Evolutionary conservation across 2,888 invertebrate genomes (phyloP), one percentile per base, ranked within the genome.

Genomic region (Heliconius hortense): DNA sequence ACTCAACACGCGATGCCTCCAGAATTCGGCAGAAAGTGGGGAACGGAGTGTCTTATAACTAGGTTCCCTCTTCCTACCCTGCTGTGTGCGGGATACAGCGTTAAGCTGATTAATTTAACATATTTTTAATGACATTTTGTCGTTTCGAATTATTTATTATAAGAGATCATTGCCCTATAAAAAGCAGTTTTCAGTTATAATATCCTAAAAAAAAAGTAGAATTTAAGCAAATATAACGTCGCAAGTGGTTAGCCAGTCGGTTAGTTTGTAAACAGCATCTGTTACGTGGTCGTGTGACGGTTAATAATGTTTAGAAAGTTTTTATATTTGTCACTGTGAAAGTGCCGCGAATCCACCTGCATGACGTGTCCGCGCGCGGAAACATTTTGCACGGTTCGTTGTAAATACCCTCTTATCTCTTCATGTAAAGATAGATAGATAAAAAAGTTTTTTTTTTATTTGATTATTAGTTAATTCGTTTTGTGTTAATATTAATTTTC

Each of bases 301-400:
- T 79, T 84, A 68, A 79, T 81, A 83, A 84, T 82, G 80, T 82
- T 82, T 84, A 83, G 83, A 84, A 84, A 84, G 83, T 84, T 78
- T 31, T 79, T 78, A 82, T 82, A 83, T 83, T 83, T 81, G 83
- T 84, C 82, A 82, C 81, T 77, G 83, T 79, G 83, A 84, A 84
- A 84, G 83, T 81, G 79, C 74, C 71, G 72, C 73, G 68, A 68
- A 69, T 72, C 28, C 68, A 73, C 71, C 73, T 67, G 70, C 63
- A 64, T 66, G 74, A 74, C 73, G 73, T 75, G 71, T 26, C 26
- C 71, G 60, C 39, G 39, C 59, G 60, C 28, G 69, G 69, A 53
- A n/a, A 56, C 69, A 69, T 69, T 69, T 56, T 69, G n/a, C 53
- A 69, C 56, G 53, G 69, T 69, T 69, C 8, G 15, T 31, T n/a